Evolutionary conservation across 2,888 invertebrate species (phyloP).

Genomic region (Pemphredon lugubris): DNA sequence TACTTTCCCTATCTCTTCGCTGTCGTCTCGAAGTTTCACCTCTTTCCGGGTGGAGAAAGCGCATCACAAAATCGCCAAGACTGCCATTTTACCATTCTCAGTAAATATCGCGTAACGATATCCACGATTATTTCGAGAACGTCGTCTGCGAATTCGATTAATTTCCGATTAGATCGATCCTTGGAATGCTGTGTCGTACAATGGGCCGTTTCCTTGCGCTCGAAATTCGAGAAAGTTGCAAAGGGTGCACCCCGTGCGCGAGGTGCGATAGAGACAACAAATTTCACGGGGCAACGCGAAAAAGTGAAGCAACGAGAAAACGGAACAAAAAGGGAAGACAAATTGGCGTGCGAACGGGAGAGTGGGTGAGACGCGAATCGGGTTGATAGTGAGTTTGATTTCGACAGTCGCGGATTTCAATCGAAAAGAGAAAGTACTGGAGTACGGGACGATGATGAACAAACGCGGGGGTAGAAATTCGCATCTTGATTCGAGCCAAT

Average conservation of each 20-base stretch:
- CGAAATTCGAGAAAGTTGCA: no score
- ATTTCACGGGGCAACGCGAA: no score
- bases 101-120: constrained; percentile 45
- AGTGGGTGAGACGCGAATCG: no score
- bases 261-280: no score
- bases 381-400: neutral
- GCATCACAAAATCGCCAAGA: constrained; percentile 51
- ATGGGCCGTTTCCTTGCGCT: constrained; percentile 6
- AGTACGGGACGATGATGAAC: neutral
- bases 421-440: neutral
- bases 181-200: constrained; percentile 34
- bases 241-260: no score
- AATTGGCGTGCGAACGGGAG: no score
- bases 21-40: constrained; percentile 47
- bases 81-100: constrained; percentile 60
- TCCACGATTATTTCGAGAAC: constrained; percentile 29
- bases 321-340: no score
- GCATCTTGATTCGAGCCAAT: neutral
- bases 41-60: constrained; percentile 37
- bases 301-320: no score
- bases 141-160: constrained; percentile 30
- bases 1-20: constrained; percentile 44
- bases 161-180: constrained; percentile 34
- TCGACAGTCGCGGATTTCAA: neutral
- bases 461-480: neutral